Evolutionary conservation across 1,140 invertebrate species (phyloP).

Genomic region (Drosophila quadrilineata): DNA sequence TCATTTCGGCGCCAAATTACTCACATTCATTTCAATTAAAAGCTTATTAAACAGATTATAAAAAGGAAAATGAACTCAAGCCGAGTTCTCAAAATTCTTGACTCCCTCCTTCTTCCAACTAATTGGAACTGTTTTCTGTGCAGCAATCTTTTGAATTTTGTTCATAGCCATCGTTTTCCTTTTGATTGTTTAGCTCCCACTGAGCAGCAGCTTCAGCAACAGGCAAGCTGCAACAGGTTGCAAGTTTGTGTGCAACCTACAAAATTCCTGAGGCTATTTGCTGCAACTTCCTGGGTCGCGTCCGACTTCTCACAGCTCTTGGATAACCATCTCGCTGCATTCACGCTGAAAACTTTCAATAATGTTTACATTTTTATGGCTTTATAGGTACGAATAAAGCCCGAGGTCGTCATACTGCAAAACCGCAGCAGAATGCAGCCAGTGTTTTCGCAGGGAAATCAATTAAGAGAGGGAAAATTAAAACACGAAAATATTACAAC

Average conservation of each 20-base stretch:
- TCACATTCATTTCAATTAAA: too few species aligned
- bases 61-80: too few species aligned
- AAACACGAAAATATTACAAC: not conserved
- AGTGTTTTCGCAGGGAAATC: not conserved
- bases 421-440: not conserved
- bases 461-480: conserved; percentile 2
- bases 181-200: too few species aligned
- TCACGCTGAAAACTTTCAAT: conserved; percentile 25
- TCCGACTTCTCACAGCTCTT: conserved; percentile 8
- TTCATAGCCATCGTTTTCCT: not conserved
- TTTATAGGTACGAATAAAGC: not conserved
- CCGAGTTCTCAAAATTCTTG: too few species aligned
- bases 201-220: too few species aligned
- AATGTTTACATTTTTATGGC: conserved; percentile 51
- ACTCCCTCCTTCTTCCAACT: too few species aligned
- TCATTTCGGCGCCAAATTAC: too few species aligned
- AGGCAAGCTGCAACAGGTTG: conserved; percentile 46
- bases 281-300: conserved; percentile 13
- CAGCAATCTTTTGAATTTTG: too few species aligned
- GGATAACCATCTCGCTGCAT: not conserved
- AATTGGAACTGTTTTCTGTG: too few species aligned
- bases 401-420: not conserved
- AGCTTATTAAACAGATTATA: too few species aligned
- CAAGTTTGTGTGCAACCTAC: not conserved
- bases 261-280: not conserved